phyloP scores from a whole-genome alignment of 2,888 invertebrate genomes.

The Tridacna gigas region DNA sequence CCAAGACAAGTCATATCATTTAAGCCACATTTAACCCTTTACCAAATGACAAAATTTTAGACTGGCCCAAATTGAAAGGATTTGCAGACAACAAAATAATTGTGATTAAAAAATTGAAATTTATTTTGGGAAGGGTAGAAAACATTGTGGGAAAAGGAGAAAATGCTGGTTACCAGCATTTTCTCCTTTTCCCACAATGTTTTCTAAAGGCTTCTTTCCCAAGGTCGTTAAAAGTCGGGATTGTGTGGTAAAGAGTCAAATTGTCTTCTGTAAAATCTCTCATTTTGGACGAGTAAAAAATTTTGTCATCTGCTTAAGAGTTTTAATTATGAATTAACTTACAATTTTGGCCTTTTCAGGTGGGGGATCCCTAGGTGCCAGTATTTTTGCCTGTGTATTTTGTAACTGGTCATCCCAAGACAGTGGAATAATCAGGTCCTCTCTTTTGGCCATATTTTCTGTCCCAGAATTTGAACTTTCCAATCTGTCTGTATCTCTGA shows the following conservation, averaged over 20 bases:
- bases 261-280: neutral
- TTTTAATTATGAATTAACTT: conserved; percentile 30
- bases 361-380: conserved; percentile 66
- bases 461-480: conserved; percentile 28
- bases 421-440: conserved; percentile 71
- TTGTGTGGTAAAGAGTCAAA: neutral
- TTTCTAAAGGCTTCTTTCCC: no score
- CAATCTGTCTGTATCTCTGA: conserved; percentile 1
- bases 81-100: no score
- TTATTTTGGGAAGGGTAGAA: no score
- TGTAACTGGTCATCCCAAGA: conserved; percentile 79
- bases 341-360: conserved; percentile 58
- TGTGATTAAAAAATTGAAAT: no score
- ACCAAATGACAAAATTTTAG: no score
- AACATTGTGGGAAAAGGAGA: no score
- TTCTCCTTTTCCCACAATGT: no score
- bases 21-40: no score
- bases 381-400: conserved; percentile 70
- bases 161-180: no score
- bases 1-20: no score
- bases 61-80: no score
- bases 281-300: neutral
- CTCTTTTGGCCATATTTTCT: conserved; percentile 62
- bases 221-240: no score
- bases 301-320: neutral